These are phyloP conservation scores for Macaca nemestrina DNA, from an alignment of 2,113 vertebrate genomes.

Conservation along the genomic window DNA sequence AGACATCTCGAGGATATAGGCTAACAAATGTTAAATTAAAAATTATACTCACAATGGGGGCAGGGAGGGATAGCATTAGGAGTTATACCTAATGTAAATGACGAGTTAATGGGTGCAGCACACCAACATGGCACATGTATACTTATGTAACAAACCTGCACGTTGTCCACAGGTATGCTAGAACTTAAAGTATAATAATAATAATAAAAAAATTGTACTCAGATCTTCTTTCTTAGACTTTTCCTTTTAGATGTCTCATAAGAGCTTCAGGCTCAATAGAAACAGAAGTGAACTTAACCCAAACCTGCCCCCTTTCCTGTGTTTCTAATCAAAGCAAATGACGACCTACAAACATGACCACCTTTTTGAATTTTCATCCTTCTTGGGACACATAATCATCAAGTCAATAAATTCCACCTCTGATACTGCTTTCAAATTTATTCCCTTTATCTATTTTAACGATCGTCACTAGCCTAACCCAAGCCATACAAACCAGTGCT, in stretches of 20 bases:
- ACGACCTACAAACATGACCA: neutral
- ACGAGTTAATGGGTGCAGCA: too few relatives aligned
- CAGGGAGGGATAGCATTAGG: too few relatives aligned
- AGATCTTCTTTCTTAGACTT: neutral
- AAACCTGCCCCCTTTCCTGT: neutral
- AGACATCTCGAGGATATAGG: neutral
- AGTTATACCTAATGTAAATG: too few relatives aligned
- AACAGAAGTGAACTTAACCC: neutral
- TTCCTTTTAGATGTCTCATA: neutral
- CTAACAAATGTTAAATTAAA: neutral
- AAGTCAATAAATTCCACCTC: neutral
- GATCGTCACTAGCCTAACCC: neutral
- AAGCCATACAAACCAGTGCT: neutral
- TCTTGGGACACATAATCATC: neutral
- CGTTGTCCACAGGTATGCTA: too few relatives aligned
- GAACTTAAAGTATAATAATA: too few relatives aligned
- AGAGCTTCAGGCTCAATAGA: neutral
- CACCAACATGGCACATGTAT: too few relatives aligned
- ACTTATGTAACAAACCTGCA: too few relatives aligned
- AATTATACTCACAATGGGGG: too few relatives aligned
- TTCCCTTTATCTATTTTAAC: neutral
- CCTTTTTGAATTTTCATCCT: neutral
- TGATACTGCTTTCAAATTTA: neutral
- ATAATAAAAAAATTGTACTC: neutral
- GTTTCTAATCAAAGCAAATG: neutral